Conservation (phyloP, 2,797 vertebrate species). For the Pangasius larnaudii region DNA sequence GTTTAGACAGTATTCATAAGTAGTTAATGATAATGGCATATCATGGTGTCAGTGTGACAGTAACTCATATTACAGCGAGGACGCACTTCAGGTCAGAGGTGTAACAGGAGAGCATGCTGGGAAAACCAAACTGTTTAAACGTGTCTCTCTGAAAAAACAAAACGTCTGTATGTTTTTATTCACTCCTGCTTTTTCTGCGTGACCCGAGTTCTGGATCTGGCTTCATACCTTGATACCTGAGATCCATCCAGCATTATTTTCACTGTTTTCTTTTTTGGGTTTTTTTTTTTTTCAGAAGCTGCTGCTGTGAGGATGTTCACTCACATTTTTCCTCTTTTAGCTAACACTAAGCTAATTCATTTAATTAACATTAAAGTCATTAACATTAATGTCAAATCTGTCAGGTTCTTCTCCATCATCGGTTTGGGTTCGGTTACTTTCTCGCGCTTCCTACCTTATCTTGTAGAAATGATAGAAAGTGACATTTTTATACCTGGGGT, state of each 20-base stretch:
- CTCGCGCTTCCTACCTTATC: neutral
- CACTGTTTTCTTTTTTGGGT: too few relatives aligned
- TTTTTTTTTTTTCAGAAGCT: neutral
- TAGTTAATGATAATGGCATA: slow-evolving; percentile 32
- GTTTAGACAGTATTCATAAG: slow-evolving; percentile 31
- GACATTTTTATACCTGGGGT: neutral
- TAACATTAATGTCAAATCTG: neutral
- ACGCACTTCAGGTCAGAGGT: slow-evolving; percentile 14
- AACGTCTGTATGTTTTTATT: neutral
- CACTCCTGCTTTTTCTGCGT: neutral
- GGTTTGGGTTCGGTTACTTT: neutral
- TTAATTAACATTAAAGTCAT: neutral
- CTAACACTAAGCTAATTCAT: neutral
- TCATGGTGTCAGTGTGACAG: slow-evolving; percentile 30
- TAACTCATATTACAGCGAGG: slow-evolving; percentile 44
- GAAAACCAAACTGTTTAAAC: neutral
- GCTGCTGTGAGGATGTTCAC: neutral
- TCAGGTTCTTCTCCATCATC: neutral
- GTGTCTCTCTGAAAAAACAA: neutral
- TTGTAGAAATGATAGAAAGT: neutral
- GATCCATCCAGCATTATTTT: too few relatives aligned
- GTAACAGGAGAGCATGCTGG: slow-evolving; percentile 2
- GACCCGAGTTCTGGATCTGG: neutral
- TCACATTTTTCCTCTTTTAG: neutral
- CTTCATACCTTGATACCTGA: neutral